A percentile compares a stretch with the other conserved stretches of the same genome.
phyloP scores from a whole-genome alignment of 2,797 vertebrate genomes.

The Protosalanx chinensis region DNA sequence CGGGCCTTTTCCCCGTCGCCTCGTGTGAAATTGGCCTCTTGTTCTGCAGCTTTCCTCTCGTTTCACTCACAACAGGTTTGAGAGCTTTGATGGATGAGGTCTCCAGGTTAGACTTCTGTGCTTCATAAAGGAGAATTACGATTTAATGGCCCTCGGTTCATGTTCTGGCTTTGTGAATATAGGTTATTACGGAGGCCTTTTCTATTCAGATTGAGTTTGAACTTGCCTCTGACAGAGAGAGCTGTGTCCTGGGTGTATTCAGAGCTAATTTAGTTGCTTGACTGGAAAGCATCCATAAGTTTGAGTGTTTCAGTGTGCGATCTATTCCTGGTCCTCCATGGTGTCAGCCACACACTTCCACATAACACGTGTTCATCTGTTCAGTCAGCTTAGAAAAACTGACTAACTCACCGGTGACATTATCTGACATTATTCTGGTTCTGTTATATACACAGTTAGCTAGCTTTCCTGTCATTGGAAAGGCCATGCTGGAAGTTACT shows the following conservation, averaged over 20 bases:
- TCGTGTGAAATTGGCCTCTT: slow-evolving; percentile 34
- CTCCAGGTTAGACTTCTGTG: slow-evolving; percentile 36
- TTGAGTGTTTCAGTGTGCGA: slow-evolving; percentile 47
- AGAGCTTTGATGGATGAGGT: slow-evolving; percentile 43
- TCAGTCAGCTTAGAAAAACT: not conserved
- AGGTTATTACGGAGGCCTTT: slow-evolving; percentile 48
- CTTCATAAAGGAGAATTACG: slow-evolving; percentile 29
- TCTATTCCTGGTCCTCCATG: slow-evolving; percentile 65
- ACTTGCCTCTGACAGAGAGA: slow-evolving; percentile 48
- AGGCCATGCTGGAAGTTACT: not conserved
- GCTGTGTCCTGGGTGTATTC: slow-evolving; percentile 50
- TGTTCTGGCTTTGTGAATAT: slow-evolving; percentile 33
- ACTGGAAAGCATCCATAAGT: slow-evolving; percentile 53
- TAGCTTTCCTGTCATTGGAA: no score
- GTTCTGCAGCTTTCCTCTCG: slow-evolving; percentile 25
- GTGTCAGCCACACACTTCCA: slow-evolving; percentile 38
- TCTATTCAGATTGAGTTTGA: slow-evolving; percentile 45
- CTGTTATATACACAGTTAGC: no score
- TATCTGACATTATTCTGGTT: not conserved
- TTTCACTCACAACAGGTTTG: slow-evolving; percentile 29
- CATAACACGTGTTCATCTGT: slow-evolving; percentile 7
- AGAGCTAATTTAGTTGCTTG: slow-evolving; percentile 57
- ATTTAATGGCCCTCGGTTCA: slow-evolving; percentile 31
- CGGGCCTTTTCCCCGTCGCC: slow-evolving; percentile 30
- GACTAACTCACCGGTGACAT: not conserved